A percentile compares a stretch with the other conserved stretches of the same genome.
These are phyloP conservation scores for Rotaria socialis DNA, from an alignment of 2,888 invertebrate genomes.

Conservation along the genomic window DNA sequence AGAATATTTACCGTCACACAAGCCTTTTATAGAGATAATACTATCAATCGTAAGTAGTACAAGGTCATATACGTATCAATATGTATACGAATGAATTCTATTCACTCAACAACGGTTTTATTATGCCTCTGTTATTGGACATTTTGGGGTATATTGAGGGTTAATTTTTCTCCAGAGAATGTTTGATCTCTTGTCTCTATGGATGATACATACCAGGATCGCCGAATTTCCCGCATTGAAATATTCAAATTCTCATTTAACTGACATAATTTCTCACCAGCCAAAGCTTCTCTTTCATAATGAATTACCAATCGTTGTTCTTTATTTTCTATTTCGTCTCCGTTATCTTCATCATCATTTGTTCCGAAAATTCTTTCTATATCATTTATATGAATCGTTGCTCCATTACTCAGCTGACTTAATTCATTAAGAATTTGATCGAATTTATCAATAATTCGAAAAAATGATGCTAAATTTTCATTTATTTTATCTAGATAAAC, in stretches of 20 bases:
- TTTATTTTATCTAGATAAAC: not conserved
- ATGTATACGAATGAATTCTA: too few relatives aligned
- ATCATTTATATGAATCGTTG: not conserved
- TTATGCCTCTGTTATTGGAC: too few relatives aligned
- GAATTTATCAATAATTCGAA: not conserved
- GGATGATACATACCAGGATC: not conserved
- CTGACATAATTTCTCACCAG: not conserved
- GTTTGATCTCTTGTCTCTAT: too few relatives aligned
- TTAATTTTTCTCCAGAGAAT: too few relatives aligned
- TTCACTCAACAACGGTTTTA: too few relatives aligned
- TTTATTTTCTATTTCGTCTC: not conserved
- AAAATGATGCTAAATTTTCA: not conserved
- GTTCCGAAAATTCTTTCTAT: not conserved
- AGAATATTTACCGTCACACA: too few relatives aligned
- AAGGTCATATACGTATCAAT: too few relatives aligned
- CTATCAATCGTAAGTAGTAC: too few relatives aligned
- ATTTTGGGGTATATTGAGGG: too few relatives aligned
- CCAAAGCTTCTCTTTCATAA: not conserved
- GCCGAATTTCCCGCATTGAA: not conserved
- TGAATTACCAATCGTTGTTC: not conserved
- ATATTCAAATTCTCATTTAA: not conserved
- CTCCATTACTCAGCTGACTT: not conserved
- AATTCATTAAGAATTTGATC: not conserved
- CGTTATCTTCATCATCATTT: not conserved
- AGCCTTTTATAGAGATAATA: too few relatives aligned